Percentiles rank a stretch among this genome's conserved stretches.
Evolutionary conservation across 2,888 invertebrate species (phyloP).

Genomic region (Ceramica pisi): DNA sequence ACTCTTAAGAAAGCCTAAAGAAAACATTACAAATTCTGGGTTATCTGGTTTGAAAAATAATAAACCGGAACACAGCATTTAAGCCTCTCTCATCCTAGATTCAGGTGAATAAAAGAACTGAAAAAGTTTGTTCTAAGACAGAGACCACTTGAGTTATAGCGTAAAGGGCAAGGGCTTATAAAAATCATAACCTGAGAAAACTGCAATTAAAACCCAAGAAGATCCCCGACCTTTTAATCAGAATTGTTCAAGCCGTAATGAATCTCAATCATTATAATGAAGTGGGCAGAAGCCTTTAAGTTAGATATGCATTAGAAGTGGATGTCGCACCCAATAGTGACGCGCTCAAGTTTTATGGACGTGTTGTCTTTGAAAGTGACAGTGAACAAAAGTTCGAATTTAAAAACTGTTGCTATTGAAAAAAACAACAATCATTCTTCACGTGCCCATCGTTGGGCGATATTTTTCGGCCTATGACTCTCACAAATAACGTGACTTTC

Average conservation of each 20-base stretch:
- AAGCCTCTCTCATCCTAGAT: no score
- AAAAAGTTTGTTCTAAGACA: no score
- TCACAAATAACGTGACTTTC: no score
- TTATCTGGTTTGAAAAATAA: no score
- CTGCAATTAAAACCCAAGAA: not conserved
- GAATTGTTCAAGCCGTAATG: not conserved
- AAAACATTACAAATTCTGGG: no score
- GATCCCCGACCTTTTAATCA: not conserved
- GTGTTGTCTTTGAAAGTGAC: conserved; percentile 12
- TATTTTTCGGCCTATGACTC: no score
- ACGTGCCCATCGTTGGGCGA: no score
- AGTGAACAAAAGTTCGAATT: conserved; percentile 1
- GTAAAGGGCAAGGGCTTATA: not conserved
- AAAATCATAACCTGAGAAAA: not conserved
- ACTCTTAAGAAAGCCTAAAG: not conserved
- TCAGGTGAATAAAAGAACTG: no score
- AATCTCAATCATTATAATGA: not conserved
- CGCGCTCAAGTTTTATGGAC: conserved; percentile 5
- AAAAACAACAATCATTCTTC: not conserved
- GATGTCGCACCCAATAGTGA: conserved; percentile 33
- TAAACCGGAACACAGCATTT: no score
- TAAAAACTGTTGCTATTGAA: conserved; percentile 11
- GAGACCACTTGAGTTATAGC: not conserved
- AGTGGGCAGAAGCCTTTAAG: conserved; percentile 14
- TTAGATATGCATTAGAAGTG: conserved; percentile 1